Percentiles rank a stretch among this genome's conserved stretches.
Evolutionary conservation across 2,113 vertebrate genomes (phyloP).

Genomic region (Hylia prasina): DNA sequence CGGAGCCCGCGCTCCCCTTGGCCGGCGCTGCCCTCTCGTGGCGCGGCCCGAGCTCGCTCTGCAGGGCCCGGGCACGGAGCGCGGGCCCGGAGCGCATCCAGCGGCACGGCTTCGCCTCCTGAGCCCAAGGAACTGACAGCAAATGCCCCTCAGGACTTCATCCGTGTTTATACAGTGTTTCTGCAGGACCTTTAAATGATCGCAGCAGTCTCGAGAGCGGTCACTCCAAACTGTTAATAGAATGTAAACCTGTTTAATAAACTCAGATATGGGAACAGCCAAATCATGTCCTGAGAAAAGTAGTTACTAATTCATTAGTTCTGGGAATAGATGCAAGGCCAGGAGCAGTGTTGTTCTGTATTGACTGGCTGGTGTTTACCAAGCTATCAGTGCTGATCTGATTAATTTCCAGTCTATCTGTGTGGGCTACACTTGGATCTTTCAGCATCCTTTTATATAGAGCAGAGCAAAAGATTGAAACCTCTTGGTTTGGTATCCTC

Average conservation of each 20-base stretch:
- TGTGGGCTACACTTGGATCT: background rate
- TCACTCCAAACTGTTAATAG: background rate
- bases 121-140: background rate
- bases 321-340: background rate
- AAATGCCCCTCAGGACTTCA: background rate
- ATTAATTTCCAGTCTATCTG: background rate
- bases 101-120: background rate
- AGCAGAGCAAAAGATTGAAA: background rate
- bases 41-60: rapidly evolving
- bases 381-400: background rate
- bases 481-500: rapidly evolving
- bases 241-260: background rate
- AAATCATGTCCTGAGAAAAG: background rate
- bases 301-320: background rate
- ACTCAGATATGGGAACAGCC: background rate
- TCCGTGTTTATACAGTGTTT: too few species aligned
- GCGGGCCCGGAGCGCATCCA: background rate
- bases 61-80: background rate
- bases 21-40: background rate
- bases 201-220: background rate
- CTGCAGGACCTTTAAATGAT: background rate
- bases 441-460: background rate
- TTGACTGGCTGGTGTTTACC: background rate
- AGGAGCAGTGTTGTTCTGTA: background rate
- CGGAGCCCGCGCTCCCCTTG: too few species aligned